Conservation (phyloP, 92 coral and sea anemone genomes). For the Palythoa grandis region DNA sequence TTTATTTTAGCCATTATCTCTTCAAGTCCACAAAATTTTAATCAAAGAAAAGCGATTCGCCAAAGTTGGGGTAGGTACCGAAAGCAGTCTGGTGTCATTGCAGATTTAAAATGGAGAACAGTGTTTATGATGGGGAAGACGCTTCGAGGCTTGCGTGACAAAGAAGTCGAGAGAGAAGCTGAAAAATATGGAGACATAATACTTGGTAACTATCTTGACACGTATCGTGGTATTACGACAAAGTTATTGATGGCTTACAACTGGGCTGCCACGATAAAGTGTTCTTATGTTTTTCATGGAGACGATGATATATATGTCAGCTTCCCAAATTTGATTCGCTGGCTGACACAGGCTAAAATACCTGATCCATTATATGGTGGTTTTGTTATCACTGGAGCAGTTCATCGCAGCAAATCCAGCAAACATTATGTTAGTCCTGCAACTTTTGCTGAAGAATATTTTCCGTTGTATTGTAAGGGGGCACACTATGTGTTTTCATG, state of each 20-base stretch:
- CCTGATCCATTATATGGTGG: conserved; percentile 78
- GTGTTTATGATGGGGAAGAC: conserved; percentile 77
- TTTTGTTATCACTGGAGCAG: conserved; percentile 56
- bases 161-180: conserved; percentile 59
- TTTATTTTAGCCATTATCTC: conserved; percentile 68
- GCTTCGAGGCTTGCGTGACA: conserved; percentile 39
- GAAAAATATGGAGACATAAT: conserved; percentile 71
- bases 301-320: conserved; percentile 91
- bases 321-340: conserved; percentile 69
- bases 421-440: conserved; percentile 72
- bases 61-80: conserved; percentile 69
- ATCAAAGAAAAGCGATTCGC: conserved; percentile 65
- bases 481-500: conserved; percentile 74
- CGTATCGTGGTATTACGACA: conserved; percentile 66
- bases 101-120: conserved; percentile 46
- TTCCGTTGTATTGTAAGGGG: conserved; percentile 86
- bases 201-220: conserved; percentile 77
- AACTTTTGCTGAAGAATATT: conserved; percentile 58
- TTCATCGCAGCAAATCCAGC: conserved; percentile 68
- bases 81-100: neutral
- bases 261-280: conserved; percentile 79
- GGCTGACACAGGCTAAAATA: conserved; percentile 59
- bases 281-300: conserved; percentile 73
- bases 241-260: conserved; percentile 78
- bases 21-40: conserved; percentile 64